Percentiles rank a stretch among this genome's conserved stretches.
Evolutionary conservation across 2,113 vertebrate species (phyloP).

Genomic region (Lontra canadensis): DNA sequence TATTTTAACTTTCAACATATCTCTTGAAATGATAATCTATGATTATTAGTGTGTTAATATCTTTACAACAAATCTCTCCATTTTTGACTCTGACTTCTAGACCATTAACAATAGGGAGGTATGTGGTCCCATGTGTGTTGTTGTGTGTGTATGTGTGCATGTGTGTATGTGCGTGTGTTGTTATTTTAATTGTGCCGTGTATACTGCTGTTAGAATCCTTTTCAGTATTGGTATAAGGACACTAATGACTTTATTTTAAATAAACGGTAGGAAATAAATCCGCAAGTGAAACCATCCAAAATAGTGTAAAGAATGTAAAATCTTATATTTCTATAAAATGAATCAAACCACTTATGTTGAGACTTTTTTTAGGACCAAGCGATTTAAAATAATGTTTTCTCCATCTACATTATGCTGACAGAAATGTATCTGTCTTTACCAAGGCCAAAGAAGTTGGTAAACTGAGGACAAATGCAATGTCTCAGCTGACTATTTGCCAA

Average conservation of each 20-base stretch:
- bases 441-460: conserved; percentile 9
- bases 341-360: conserved; percentile 64
- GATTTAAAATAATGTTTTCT: conserved; percentile 47
- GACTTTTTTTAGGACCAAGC: not conserved
- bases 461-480: not conserved
- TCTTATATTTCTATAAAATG: conserved; percentile 34
- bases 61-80: conserved; percentile 32
- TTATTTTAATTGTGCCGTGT: conserved; percentile 42
- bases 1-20: conserved; percentile 65
- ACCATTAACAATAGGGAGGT: not conserved
- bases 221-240: conserved; percentile 12
- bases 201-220: conserved; percentile 61
- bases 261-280: not conserved
- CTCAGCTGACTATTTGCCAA: not conserved
- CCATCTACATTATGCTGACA: not conserved
- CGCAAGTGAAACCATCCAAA: conserved; percentile 59
- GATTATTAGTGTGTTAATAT: conserved; percentile 54
- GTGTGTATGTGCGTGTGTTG: not conserved
- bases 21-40: conserved; percentile 53
- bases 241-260: conserved; percentile 60
- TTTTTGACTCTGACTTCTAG: conserved; percentile 45
- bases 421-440: conserved; percentile 1
- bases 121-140: not conserved
- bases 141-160: not conserved
- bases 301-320: conserved; percentile 46